Evolutionary conservation across 1,140 invertebrate species (phyloP).

Genomic region (Coelopa frigida): DNA sequence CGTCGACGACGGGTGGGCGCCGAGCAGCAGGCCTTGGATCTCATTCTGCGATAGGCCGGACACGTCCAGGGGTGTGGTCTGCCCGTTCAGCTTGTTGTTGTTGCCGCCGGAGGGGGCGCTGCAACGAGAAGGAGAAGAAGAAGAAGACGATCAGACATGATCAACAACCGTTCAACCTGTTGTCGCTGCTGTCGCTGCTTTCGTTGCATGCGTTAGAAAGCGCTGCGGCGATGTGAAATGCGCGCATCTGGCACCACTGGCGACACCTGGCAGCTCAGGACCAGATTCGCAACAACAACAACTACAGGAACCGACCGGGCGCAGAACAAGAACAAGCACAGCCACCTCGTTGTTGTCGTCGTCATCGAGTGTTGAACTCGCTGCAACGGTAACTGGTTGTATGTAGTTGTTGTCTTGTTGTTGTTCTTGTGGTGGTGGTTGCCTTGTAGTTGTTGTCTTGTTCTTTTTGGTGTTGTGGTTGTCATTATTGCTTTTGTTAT

Average conservation of each 20-base stretch:
- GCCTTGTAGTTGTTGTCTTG: background rate
- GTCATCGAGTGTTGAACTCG: too few relatives aligned
- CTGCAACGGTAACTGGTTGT: too few relatives aligned
- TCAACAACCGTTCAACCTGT: constrained; percentile 1
- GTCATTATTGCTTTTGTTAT: background rate
- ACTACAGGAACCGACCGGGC: too few relatives aligned
- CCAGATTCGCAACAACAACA: too few relatives aligned
- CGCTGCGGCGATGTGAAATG: too few relatives aligned
- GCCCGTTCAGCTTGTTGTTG: constrained; percentile 40
- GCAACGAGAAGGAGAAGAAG: constrained; percentile 10
- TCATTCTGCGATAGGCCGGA: constrained; percentile 46
- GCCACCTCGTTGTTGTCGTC: too few relatives aligned
- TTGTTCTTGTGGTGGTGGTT: background rate
- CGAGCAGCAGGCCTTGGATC: constrained; percentile 45
- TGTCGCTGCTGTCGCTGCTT: background rate
- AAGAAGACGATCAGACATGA: constrained; percentile 8
- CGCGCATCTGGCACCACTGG: too few relatives aligned
- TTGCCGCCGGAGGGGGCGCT: constrained; percentile 7
- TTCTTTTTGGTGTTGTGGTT: background rate
- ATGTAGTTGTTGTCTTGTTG: constrained; percentile 6
- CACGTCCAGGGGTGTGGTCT: constrained; percentile 46
- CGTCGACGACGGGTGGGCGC: constrained; percentile 41
- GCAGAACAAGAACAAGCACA: too few relatives aligned
- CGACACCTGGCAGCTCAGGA: too few relatives aligned
- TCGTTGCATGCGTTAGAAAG: too few relatives aligned